Evolutionary conservation across 1,140 invertebrate genomes (phyloP).

Genomic region (Macrostomum lignano): DNA sequence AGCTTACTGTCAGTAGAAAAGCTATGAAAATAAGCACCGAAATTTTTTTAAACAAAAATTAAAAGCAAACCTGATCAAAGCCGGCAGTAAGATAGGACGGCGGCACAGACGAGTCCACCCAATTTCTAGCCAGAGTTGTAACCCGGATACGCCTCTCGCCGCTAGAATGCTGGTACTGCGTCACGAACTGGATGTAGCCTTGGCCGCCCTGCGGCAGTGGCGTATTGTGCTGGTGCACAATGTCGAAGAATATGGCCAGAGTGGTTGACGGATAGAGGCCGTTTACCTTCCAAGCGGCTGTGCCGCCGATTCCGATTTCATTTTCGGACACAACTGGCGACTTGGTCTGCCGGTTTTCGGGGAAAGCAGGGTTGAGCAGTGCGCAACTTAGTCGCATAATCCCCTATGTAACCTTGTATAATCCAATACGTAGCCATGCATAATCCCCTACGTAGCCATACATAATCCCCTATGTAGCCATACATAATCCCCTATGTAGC

Average conservation of each 20-base stretch:
- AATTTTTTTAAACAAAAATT: too few species aligned
- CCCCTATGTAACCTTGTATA: too few species aligned
- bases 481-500: too few species aligned
- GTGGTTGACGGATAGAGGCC: slow-evolving; percentile 68
- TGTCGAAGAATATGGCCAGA: slow-evolving; percentile 76
- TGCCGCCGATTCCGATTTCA: slow-evolving; percentile 71
- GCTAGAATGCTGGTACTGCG: slow-evolving; percentile 86
- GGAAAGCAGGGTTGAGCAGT: too few species aligned
- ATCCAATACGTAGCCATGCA: too few species aligned
- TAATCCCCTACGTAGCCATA: too few species aligned
- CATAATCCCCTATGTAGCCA: too few species aligned
- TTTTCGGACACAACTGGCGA: slow-evolving; percentile 62
- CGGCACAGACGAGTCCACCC: slow-evolving; percentile 32
- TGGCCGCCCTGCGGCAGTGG: slow-evolving; percentile 67
- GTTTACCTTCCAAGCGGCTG: slow-evolving; percentile 92
- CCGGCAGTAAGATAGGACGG: slow-evolving; percentile 41
- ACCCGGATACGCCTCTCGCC: slow-evolving; percentile 75
- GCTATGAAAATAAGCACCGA: too few species aligned
- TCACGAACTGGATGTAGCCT: slow-evolving; percentile 90
- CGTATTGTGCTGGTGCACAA: slow-evolving; percentile 76
- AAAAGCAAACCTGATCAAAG: too few species aligned
- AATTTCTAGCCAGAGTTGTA: slow-evolving; percentile 80
- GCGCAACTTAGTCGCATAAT: too few species aligned
- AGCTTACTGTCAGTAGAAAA: too few species aligned
- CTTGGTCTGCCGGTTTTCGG: slow-evolving; percentile 41